Conservation (phyloP, 1,140 invertebrate species). For the Euura lappo region DNA sequence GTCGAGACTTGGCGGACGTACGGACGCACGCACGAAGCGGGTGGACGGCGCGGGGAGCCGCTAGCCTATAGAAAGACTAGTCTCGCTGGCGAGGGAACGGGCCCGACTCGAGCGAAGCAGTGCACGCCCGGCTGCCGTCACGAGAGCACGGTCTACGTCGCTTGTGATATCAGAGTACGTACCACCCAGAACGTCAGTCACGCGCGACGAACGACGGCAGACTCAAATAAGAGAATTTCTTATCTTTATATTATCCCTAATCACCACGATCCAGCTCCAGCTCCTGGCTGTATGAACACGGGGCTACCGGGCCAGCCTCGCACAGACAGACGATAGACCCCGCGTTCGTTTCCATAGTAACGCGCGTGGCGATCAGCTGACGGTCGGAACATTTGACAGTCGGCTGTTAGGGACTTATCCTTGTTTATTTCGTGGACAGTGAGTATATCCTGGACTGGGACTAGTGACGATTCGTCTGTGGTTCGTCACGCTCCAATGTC, state of each 20-base stretch:
- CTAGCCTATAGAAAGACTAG: constrained; percentile 16
- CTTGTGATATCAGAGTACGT: constrained; percentile 16
- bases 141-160: constrained; percentile 53
- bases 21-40: constrained; percentile 15
- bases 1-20: constrained; percentile 9
- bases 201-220: background rate
- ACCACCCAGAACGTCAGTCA: constrained; percentile 1
- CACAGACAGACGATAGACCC: background rate
- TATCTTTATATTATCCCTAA: too few species aligned
- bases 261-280: too few species aligned
- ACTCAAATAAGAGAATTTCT: background rate
- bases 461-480: too few species aligned
- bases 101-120: constrained; percentile 34
- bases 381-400: constrained; percentile 30
- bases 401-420: constrained; percentile 6
- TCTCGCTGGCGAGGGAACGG: background rate
- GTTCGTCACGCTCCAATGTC: too few species aligned
- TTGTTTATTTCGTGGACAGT: too few species aligned
- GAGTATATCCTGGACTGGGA: too few species aligned
- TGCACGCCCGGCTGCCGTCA: constrained; percentile 60
- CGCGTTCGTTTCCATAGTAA: constrained; percentile 38
- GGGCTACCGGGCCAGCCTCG: too few species aligned
- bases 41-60: constrained; percentile 14
- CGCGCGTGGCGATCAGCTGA: constrained; percentile 57
- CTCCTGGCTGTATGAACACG: too few species aligned